These are phyloP conservation scores for Barnardius zonarius DNA, from an alignment of 2,113 vertebrate genomes.

Conservation along the genomic window DNA sequence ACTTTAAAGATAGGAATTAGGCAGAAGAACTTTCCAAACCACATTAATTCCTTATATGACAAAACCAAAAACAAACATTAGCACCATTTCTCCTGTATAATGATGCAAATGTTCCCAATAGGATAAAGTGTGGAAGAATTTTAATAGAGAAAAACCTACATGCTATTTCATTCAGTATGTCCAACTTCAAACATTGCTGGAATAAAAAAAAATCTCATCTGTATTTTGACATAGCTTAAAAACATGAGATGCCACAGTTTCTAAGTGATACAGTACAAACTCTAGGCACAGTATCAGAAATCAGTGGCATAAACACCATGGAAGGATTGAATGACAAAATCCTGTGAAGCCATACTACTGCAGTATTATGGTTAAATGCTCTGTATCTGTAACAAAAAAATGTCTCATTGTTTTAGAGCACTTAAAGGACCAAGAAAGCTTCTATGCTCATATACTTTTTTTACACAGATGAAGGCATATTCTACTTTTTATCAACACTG, in stretches of 20 bases:
- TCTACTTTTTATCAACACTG: background rate
- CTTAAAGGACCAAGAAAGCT: background rate
- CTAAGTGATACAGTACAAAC: background rate
- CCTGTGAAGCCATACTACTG: background rate
- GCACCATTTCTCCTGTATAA: background rate
- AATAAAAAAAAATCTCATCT: background rate
- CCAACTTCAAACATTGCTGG: background rate
- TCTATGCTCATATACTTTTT: background rate
- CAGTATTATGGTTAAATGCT: background rate
- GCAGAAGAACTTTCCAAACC: constrained; percentile 49
- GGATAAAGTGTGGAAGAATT: background rate
- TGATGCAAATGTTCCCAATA: background rate
- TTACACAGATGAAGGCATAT: background rate
- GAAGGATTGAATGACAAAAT: background rate
- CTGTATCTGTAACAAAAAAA: background rate
- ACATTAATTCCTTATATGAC: background rate
- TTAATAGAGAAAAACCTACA: background rate
- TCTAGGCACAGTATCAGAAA: background rate
- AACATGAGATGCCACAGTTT: background rate
- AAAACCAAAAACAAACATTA: constrained; percentile 58
- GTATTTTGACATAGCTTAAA: background rate
- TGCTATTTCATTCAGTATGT: background rate
- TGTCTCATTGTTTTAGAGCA: background rate
- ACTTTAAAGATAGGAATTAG: constrained; percentile 53
- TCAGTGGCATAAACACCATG: background rate